phyloP scores from a whole-genome alignment of 2,888 invertebrate genomes.

The Macrosiphum euphorbiae region DNA sequence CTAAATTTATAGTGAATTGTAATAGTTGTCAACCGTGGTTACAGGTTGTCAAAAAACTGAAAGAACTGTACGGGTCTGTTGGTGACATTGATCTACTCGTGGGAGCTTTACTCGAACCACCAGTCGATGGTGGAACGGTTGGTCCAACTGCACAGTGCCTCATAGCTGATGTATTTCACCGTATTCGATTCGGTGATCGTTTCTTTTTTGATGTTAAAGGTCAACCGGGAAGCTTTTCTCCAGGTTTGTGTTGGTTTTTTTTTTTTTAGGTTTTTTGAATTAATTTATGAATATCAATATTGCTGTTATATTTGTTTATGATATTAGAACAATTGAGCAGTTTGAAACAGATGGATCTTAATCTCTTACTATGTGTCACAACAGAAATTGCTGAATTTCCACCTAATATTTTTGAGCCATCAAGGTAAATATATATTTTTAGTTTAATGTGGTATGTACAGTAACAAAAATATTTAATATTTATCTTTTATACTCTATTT shows the following conservation, averaged over 20 bases:
- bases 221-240: neutral
- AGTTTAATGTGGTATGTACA: neutral
- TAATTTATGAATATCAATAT: neutral
- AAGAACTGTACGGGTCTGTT: neutral
- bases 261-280: neutral
- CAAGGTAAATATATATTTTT: neutral
- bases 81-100: neutral
- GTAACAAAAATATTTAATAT: neutral
- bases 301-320: neutral
- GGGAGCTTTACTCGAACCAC: neutral
- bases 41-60: neutral
- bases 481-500: no score
- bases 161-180: neutral
- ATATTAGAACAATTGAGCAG: neutral
- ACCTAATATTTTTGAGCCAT: neutral
- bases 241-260: neutral
- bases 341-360: neutral
- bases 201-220: neutral
- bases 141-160: neutral
- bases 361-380: slow-evolving; percentile 9
- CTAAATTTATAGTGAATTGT: neutral
- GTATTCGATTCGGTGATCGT: neutral
- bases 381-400: neutral
- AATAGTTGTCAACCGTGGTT: neutral
- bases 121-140: neutral